Percentiles rank a stretch among this genome's conserved stretches.
phyloP scores from a whole-genome alignment of 2,113 vertebrate species.

The Dipodomys stephensi region DNA sequence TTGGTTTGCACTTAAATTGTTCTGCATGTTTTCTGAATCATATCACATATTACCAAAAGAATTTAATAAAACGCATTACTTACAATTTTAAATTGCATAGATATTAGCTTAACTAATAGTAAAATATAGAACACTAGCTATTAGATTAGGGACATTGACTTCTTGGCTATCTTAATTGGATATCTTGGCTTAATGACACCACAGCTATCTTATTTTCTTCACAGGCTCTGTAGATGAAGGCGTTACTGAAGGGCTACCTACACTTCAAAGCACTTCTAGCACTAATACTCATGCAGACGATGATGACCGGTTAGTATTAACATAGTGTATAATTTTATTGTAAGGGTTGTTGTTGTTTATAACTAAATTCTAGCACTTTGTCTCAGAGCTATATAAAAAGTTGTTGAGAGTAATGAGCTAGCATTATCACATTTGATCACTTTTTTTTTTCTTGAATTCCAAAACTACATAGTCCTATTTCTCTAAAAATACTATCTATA shows the following conservation, averaged over 20 bases:
- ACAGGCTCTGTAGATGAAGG: constrained; percentile 96
- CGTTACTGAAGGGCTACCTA: constrained; percentile 93
- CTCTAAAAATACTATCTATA: not conserved
- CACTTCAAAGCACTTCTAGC: constrained; percentile 92
- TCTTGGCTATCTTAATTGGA: not conserved
- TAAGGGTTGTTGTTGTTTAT: constrained; percentile 29
- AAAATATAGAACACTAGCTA: not conserved
- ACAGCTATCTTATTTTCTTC: constrained; percentile 52
- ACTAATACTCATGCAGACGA: constrained; percentile 92
- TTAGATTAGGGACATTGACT: not conserved
- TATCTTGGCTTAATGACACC: not conserved
- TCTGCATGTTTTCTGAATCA: constrained; percentile 39
- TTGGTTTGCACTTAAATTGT: constrained; percentile 47
- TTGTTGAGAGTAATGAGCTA: not conserved
- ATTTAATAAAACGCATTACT: constrained; percentile 12
- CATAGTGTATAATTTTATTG: constrained; percentile 16
- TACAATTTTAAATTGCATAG: not conserved
- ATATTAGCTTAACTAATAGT: not conserved
- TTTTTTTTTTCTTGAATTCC: not conserved
- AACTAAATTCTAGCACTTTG: constrained; percentile 4
- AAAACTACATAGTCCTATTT: not conserved
- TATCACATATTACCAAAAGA: constrained; percentile 25
- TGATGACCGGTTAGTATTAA: constrained; percentile 93
- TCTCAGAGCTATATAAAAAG: not conserved
- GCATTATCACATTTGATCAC: not conserved